Evolutionary conservation across 2,113 vertebrate species (phyloP), one percentile per base, ranked within the genome.

Genomic region (Arizona elegans): DNA sequence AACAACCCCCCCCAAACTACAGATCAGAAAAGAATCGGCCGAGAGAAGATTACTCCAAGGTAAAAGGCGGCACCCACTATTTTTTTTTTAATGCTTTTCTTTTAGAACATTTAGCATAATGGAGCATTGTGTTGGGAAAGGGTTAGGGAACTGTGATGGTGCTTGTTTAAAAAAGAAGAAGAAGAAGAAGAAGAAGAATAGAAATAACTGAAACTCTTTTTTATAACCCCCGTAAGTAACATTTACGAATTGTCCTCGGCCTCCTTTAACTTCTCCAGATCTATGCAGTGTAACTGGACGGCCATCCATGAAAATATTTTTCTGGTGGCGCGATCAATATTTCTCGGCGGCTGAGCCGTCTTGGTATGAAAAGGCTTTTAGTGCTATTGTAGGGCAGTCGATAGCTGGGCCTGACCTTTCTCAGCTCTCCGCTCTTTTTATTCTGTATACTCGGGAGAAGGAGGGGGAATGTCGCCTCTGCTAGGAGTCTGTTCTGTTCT

Each of bases 331-430:
- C 53, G 95, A 95, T 96, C 33, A 0, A 96, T 97, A 92, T 92
- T 94, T 95, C 93, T 89, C 95, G 92, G 92, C 85, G 90, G 91
- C 95, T 93, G 91, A 96, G 92, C 94, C 89, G 90, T 95, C 96
- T 95, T 96, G 91, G 92, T 95, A 93, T 95, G 95, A 95, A 95
- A 95, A 96, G 92, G 91, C 88, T 97, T 96, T 96, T 95, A 96
- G 93, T 93, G 29, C 90, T 92, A 59, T 92, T 94, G 93, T 89
- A 91, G 95, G 95, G 93, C 91, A 93, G 94, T 97, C 96, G 93
- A 95, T 97, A 96, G 93, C 92, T 92, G 62, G 11, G 92, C 86
- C 58, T 94, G 95, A 96, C 95, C 96, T 97, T 97, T 96, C 86
- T 88, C 94, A 97, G 91, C 93, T 6, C 89, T 55, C 55, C 59